phyloP scores from a whole-genome alignment of 2,888 invertebrate genomes.

The Syrphus vitripennis region DNA sequence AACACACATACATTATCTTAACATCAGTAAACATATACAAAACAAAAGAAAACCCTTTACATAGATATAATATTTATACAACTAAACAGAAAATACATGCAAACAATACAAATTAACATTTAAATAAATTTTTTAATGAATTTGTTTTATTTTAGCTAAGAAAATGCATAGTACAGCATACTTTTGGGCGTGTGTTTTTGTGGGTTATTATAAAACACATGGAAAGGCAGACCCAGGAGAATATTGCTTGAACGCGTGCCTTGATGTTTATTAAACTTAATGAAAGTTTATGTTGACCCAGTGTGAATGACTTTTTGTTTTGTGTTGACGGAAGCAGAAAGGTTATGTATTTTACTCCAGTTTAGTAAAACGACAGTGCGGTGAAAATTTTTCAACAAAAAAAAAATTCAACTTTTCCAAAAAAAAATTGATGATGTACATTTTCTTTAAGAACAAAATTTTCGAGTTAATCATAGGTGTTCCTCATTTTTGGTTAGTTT shows the following conservation, averaged over 20 bases:
- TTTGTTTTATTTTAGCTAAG: conserved; percentile 20
- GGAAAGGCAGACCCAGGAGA: background rate
- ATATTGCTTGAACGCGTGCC: conserved; percentile 51
- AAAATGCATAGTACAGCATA: conserved; percentile 42
- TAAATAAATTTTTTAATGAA: conserved; percentile 40
- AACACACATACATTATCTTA: background rate
- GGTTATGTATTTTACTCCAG: background rate
- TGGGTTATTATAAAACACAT: background rate
- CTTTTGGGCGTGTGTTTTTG: background rate
- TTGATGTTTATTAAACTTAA: conserved; percentile 50
- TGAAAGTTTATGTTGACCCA: conserved; percentile 63
- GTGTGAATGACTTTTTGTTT: conserved; percentile 50
- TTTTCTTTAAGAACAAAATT: too few relatives aligned
- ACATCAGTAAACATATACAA: background rate
- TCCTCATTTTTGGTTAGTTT: too few relatives aligned
- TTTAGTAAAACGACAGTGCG: background rate
- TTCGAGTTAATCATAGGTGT: too few relatives aligned
- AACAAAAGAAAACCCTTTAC: background rate
- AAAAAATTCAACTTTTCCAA: background rate
- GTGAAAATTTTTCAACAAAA: background rate
- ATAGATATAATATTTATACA: background rate
- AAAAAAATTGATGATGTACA: too few relatives aligned
- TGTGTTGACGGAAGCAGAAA: conserved; percentile 1
- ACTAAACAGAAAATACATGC: background rate
- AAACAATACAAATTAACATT: conserved; percentile 45